Evolutionary conservation across 92 coral and sea anemone genomes (phyloP).

Genomic region (Porites rus): DNA sequence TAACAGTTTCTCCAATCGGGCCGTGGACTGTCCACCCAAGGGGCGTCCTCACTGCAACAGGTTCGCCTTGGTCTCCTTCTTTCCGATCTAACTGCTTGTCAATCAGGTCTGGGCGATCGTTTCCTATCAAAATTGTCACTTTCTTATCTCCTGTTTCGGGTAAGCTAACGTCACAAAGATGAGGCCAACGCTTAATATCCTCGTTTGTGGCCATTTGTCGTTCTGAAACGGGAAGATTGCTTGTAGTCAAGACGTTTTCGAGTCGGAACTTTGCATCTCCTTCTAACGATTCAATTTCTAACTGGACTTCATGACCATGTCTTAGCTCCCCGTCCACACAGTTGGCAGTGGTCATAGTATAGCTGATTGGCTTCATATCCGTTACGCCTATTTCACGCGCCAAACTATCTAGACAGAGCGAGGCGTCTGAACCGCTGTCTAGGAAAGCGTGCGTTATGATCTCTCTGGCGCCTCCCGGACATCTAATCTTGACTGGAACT

Average conservation of each 20-base stretch:
- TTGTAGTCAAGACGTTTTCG: conserved; percentile 63
- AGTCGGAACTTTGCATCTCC: conserved; percentile 68
- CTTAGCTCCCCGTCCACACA: conserved; percentile 28
- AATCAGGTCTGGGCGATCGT: conserved; percentile 74
- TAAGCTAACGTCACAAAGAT: conserved; percentile 60
- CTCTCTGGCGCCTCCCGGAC: conserved; percentile 45
- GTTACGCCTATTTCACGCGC: conserved; percentile 54
- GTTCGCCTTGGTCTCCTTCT: conserved; percentile 63
- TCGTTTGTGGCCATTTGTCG: conserved; percentile 64
- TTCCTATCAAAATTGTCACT: conserved; percentile 72
- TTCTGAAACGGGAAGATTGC: conserved; percentile 63
- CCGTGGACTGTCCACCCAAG: conserved; percentile 85
- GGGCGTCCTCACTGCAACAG: conserved; percentile 72
- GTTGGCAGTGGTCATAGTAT: conserved; percentile 65
- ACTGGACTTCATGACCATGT: conserved; percentile 60
- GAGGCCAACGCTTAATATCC: conserved; percentile 73
- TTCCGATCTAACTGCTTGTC: conserved; percentile 63
- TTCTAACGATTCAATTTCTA: conserved; percentile 61
- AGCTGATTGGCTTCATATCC: conserved; percentile 55
- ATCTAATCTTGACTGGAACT: conserved; percentile 74
- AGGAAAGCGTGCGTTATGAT: conserved; percentile 70
- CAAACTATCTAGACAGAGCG: conserved; percentile 69
- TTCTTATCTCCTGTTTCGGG: conserved; percentile 61
- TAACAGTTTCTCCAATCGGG: conserved; percentile 51
- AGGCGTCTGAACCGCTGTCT: conserved; percentile 78